Conservation (phyloP, 2,888 invertebrate species). For the Lagria hirta region DNA sequence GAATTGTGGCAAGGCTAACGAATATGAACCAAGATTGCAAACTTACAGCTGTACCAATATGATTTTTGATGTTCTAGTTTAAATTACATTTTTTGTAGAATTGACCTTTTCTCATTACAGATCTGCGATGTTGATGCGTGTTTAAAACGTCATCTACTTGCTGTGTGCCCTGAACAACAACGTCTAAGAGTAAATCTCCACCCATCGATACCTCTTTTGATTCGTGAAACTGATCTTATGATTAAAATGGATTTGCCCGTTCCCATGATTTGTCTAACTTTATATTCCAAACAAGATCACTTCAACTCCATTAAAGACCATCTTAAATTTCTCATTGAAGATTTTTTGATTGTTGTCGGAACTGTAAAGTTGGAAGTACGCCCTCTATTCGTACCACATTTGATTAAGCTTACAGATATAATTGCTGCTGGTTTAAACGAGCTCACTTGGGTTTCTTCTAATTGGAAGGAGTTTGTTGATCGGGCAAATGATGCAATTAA, state of each 20-base stretch:
- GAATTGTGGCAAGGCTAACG: no score
- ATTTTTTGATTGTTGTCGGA: constrained; percentile 71
- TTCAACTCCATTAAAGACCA: constrained; percentile 77
- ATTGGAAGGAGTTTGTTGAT: constrained; percentile 78
- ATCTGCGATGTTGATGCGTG: constrained; percentile 67
- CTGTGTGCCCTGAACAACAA: constrained; percentile 63
- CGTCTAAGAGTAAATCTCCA: constrained; percentile 77
- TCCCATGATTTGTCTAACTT: constrained; percentile 77
- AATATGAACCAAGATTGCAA: no score
- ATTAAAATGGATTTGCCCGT: constrained; percentile 79
- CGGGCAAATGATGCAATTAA: constrained; percentile 75
- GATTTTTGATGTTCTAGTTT: no score
- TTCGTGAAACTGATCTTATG: constrained; percentile 83
- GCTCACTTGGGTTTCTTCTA: constrained; percentile 84
- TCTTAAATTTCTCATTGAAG: constrained; percentile 76
- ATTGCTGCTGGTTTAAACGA: constrained; percentile 78
- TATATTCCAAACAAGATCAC: constrained; percentile 75
- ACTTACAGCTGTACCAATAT: no score
- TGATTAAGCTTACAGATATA: constrained; percentile 79
- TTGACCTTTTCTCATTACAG: no score
- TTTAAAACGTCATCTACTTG: constrained; percentile 63
- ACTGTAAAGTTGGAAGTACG: constrained; percentile 84
- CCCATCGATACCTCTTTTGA: constrained; percentile 70
- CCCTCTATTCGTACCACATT: constrained; percentile 85
- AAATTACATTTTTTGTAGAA: no score